phyloP scores from a whole-genome alignment of 2,113 vertebrate genomes.

The Elachura formosa region DNA sequence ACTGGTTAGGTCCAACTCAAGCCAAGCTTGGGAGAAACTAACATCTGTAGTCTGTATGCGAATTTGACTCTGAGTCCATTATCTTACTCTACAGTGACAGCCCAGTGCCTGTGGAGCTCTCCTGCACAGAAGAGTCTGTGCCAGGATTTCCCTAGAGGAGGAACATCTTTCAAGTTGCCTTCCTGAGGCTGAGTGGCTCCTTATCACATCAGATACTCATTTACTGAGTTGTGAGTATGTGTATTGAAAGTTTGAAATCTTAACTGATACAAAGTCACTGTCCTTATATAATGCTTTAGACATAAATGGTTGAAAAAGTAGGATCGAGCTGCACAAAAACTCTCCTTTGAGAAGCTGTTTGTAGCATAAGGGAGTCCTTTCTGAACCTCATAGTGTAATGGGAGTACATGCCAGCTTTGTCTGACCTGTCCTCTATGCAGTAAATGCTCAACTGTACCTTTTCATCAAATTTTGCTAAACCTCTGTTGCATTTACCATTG shows the following conservation, averaged over 20 bases:
- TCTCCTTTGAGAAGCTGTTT: background rate
- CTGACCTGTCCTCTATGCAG: background rate
- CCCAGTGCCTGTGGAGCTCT: background rate
- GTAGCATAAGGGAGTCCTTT: background rate
- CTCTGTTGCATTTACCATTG: background rate
- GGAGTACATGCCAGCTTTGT: background rate
- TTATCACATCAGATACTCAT: background rate
- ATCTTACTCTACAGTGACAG: background rate
- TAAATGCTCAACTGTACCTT: background rate
- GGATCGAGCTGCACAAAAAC: background rate
- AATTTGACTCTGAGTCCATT: background rate
- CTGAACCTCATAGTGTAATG: background rate
- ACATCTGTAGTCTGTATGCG: background rate
- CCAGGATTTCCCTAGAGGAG: background rate
- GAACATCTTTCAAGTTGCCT: background rate
- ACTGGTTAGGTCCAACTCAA: background rate
- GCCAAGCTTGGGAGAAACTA: background rate
- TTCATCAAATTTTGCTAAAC: background rate
- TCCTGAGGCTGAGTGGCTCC: background rate
- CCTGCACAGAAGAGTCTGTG: background rate
- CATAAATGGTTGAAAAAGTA: rapidly evolving
- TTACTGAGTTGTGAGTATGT: background rate
- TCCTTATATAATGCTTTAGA: background rate
- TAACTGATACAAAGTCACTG: background rate
- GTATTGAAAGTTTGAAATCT: background rate